These are phyloP conservation scores for Vanessa tameamea DNA, from an alignment of 1,140 invertebrate species.

Conservation along the genomic window DNA sequence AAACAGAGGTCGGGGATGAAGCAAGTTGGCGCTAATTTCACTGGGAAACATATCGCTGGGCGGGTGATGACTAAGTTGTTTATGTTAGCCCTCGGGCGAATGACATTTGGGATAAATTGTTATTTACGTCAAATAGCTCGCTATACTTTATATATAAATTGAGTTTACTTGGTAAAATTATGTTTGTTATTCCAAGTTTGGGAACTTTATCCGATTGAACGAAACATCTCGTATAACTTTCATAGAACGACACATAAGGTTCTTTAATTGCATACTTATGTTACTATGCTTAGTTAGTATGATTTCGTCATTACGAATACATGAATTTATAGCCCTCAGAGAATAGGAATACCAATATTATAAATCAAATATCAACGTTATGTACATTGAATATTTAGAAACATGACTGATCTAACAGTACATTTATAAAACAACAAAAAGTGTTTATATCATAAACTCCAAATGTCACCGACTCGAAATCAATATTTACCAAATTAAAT, in stretches of 20 bases:
- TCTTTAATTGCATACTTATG: too few relatives aligned
- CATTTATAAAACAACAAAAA: too few relatives aligned
- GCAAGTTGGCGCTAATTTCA: slow-evolving; percentile 65
- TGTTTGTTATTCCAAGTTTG: slow-evolving; percentile 10
- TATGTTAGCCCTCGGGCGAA: slow-evolving; percentile 42
- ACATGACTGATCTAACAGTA: too few relatives aligned
- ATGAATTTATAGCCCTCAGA: too few relatives aligned
- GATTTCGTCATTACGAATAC: too few relatives aligned
- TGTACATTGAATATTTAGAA: too few relatives aligned
- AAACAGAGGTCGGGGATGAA: slow-evolving; percentile 63
- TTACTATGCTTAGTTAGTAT: too few relatives aligned
- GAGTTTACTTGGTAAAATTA: slow-evolving; percentile 9
- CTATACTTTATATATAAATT: slow-evolving; percentile 21
- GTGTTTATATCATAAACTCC: too few relatives aligned
- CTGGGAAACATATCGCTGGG: slow-evolving; percentile 51
- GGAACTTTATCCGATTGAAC: slow-evolving; percentile 5
- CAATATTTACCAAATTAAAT: too few relatives aligned
- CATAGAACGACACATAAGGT: neutral
- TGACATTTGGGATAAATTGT: slow-evolving; percentile 52
- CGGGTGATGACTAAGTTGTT: slow-evolving; percentile 53
- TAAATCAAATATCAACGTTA: too few relatives aligned
- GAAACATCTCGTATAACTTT: slow-evolving; percentile 5
- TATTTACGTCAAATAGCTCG: slow-evolving; percentile 36
- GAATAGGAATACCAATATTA: too few relatives aligned
- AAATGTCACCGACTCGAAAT: too few relatives aligned